These are phyloP conservation scores for Lanius ludovicianus DNA, from an alignment of 2,113 vertebrate genomes.

Conservation along the genomic window DNA sequence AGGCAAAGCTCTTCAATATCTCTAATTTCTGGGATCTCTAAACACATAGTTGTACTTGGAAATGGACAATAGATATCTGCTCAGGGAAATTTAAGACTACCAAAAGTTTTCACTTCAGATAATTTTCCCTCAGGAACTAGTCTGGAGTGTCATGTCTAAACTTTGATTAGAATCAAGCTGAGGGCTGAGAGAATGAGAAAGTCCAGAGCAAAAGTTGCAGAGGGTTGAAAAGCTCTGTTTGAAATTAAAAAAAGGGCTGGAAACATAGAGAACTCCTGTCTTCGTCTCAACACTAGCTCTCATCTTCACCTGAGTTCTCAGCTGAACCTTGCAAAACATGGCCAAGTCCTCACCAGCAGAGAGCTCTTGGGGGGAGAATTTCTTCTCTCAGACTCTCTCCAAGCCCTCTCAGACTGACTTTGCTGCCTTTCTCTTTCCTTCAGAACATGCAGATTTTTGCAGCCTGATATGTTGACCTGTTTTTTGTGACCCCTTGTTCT, in stretches of 20 bases:
- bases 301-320: neutral
- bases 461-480: neutral
- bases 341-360: neutral
- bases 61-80: neutral
- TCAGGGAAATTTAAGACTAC: neutral
- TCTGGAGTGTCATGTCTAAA: neutral
- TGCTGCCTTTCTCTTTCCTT: neutral
- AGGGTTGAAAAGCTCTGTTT: neutral
- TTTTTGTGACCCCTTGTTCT: neutral
- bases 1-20: neutral
- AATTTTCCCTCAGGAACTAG: neutral
- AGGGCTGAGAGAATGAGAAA: neutral
- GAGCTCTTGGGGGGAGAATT: neutral
- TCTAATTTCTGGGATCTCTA: neutral
- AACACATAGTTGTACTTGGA: neutral
- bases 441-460: neutral
- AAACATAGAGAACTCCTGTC: neutral
- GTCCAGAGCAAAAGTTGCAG: neutral
- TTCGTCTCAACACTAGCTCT: neutral
- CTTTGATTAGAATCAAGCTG: neutral
- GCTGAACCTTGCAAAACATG: neutral
- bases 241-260: neutral
- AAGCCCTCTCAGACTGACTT: neutral
- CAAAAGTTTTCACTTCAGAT: neutral
- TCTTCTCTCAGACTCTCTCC: neutral